These are phyloP conservation scores for Callorhinus ursinus DNA, from an alignment of 2,113 vertebrate species.

Conservation along the genomic window DNA sequence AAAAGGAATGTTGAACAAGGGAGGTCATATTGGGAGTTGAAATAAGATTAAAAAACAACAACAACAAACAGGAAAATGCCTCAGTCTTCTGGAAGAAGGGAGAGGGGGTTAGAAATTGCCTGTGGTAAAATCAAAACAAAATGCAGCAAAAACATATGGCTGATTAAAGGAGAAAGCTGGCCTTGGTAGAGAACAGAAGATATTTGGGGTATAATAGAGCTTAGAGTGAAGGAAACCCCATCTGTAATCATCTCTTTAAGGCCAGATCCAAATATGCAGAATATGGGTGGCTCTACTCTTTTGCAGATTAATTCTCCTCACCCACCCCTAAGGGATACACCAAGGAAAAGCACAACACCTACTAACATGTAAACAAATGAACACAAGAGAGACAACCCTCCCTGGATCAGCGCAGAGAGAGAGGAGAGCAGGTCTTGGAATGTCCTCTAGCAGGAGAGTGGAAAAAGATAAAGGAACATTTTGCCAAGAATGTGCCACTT, in stretches of 20 bases:
- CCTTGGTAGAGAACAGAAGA: slow-evolving; percentile 7
- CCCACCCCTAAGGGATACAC: neutral
- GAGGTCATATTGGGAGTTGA: neutral
- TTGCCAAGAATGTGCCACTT: neutral
- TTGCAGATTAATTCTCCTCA: neutral
- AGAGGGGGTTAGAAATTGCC: neutral
- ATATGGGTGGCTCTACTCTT: neutral
- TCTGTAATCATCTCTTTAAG: slow-evolving; percentile 25
- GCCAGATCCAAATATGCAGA: neutral
- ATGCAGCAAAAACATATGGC: neutral
- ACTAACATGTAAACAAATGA: neutral
- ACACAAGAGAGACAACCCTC: neutral
- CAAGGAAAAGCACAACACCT: neutral
- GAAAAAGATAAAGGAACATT: neutral
- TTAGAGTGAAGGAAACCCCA: neutral
- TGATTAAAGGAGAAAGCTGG: slow-evolving; percentile 20
- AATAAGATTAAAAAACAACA: neutral
- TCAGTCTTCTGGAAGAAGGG: slow-evolving; percentile 11
- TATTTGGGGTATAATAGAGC: neutral
- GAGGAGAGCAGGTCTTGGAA: neutral
- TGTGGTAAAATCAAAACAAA: slow-evolving; percentile 41
- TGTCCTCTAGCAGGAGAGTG: neutral
- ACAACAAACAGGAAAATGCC: neutral
- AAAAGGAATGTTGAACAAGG: neutral
- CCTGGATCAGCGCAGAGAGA: neutral